Conservation (phyloP, 1,140 invertebrate genomes). For the Bombus picipes region DNA sequence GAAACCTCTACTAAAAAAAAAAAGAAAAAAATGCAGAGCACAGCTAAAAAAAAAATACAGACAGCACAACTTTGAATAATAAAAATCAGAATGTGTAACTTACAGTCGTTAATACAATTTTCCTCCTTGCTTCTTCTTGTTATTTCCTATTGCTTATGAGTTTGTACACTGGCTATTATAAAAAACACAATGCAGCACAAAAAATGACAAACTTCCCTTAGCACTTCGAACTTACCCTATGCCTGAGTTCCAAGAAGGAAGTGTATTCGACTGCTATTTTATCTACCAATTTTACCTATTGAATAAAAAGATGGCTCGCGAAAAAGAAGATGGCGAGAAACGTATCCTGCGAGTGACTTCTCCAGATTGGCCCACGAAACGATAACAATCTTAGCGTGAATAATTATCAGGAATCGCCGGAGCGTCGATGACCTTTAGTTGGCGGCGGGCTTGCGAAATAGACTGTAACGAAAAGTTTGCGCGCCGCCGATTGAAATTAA, state of each 20-base stretch:
- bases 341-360: not conserved
- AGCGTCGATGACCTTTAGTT: conserved; percentile 47
- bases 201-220: not conserved
- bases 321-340: no score
- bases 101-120: no score
- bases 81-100: no score
- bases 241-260: not conserved
- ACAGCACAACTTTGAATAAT: no score
- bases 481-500: conserved; percentile 61
- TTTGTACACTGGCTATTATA: not conserved
- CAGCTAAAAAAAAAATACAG: no score
- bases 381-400: conserved; percentile 19
- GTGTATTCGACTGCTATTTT: not conserved
- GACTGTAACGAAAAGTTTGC: conserved; percentile 55
- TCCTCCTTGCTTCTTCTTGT: no score
- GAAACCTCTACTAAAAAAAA: no score
- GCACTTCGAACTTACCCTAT: not conserved
- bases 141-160: no score
- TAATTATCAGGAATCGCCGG: conserved; percentile 19
- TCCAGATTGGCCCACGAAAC: no score
- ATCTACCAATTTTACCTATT: not conserved
- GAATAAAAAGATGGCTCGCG: not conserved
- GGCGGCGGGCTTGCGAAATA: conserved; percentile 49
- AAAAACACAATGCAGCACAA: not conserved
- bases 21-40: no score